phyloP scores from a whole-genome alignment of 1,140 invertebrate genomes.

The Ylistrum balloti region DNA sequence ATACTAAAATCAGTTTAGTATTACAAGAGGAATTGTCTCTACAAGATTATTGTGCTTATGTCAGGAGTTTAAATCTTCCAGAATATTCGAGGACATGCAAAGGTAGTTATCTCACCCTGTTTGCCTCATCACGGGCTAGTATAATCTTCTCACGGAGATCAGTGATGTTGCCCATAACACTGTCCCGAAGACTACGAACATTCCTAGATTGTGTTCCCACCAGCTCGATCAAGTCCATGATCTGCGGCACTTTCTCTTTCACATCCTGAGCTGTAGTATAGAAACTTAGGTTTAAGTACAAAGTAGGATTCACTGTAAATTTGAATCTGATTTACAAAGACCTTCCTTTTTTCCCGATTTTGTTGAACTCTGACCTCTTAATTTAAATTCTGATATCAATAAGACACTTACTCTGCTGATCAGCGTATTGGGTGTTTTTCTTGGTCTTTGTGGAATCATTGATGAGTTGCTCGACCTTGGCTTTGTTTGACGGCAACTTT shows the following conservation, averaged over 20 bases:
- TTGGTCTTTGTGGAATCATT: constrained; percentile 88
- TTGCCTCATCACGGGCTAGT: constrained; percentile 90
- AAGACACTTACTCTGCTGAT: constrained; percentile 85
- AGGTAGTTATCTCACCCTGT: constrained; percentile 81
- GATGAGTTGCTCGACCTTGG: constrained; percentile 87
- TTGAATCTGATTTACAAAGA: too few species aligned
- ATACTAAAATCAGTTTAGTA: too few species aligned
- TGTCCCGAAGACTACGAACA: constrained; percentile 81
- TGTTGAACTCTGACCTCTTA: too few species aligned
- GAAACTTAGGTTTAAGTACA: too few species aligned
- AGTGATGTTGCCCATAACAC: constrained; percentile 86
- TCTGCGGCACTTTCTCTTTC: constrained; percentile 86
- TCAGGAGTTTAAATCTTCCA: too few species aligned
- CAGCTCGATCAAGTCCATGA: constrained; percentile 85
- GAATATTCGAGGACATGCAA: background rate
- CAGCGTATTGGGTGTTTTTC: constrained; percentile 87
- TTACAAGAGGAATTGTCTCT: too few species aligned
- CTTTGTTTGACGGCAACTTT: constrained; percentile 86
- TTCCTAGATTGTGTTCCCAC: constrained; percentile 85
- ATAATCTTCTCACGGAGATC: constrained; percentile 90
- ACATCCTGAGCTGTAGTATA: constrained; percentile 86
- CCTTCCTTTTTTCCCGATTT: too few species aligned
- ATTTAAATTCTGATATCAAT: constrained; percentile 20
- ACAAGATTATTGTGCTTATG: too few species aligned
- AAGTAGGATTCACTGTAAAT: too few species aligned